phyloP scores from a whole-genome alignment of 2,888 invertebrate genomes.

The Amphimallon solstitiale region DNA sequence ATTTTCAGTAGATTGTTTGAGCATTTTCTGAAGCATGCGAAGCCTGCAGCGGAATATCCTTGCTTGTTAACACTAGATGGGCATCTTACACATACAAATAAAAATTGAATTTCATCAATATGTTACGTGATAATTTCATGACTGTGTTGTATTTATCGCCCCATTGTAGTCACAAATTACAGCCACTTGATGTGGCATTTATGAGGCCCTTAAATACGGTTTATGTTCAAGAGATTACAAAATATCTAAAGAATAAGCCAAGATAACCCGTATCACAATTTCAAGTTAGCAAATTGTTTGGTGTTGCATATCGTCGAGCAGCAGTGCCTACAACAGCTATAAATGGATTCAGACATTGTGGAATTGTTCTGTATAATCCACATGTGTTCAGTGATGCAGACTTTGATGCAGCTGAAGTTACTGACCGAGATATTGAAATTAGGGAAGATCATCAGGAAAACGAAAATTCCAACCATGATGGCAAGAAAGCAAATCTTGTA shows the following conservation, averaged over 20 bases:
- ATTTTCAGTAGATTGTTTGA: no score
- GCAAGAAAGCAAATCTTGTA: no score
- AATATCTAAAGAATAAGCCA: constrained; percentile 17
- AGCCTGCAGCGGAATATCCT: no score
- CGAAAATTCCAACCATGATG: background rate
- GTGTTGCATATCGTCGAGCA: constrained; percentile 13
- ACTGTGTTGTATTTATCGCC: constrained; percentile 47
- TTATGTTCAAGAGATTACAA: constrained; percentile 7
- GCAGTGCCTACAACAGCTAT: constrained; percentile 10
- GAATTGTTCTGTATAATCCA: constrained; percentile 4
- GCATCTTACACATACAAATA: no score
- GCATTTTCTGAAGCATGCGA: no score
- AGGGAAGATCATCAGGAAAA: background rate
- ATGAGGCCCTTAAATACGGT: background rate
- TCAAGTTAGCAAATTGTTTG: constrained; percentile 7
- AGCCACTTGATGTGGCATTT: background rate
- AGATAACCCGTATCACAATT: constrained; percentile 9
- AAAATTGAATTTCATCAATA: no score
- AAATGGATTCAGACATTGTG: constrained; percentile 17
- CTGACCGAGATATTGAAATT: background rate
- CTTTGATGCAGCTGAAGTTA: background rate
- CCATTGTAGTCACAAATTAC: constrained; percentile 48
- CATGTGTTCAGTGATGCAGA: no score
- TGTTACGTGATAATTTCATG: no score
- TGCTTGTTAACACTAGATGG: no score